phyloP scores from a whole-genome alignment of 2,113 vertebrate genomes.

The Cheirogaleus medius region DNA sequence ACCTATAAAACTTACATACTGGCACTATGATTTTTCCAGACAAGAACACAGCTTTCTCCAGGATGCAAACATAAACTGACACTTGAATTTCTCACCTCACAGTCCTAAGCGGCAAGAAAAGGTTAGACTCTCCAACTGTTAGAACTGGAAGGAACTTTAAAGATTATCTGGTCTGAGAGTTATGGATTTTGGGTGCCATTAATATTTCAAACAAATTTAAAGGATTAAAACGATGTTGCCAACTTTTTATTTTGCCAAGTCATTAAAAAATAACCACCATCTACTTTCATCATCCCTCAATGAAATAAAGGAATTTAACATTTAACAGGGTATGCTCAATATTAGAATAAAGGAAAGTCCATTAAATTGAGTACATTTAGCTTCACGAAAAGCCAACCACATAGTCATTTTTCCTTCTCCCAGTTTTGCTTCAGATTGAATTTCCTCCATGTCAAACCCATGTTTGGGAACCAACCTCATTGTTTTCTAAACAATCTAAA shows the following conservation, averaged over 20 bases:
- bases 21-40: neutral
- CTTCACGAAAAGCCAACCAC: neutral
- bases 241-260: constrained; percentile 39
- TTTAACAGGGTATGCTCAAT: neutral
- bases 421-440: neutral
- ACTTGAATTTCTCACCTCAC: constrained; percentile 51
- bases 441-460: neutral
- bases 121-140: constrained; percentile 7
- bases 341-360: neutral
- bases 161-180: constrained; percentile 23
- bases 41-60: constrained; percentile 11
- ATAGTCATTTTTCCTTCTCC: neutral
- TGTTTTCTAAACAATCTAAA: neutral
- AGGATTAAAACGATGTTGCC: neutral
- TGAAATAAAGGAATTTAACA: neutral
- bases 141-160: neutral
- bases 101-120: constrained; percentile 36
- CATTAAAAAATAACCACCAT: constrained; percentile 11
- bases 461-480: neutral
- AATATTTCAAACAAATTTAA: constrained; percentile 36
- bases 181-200: neutral
- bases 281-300: neutral
- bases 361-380: neutral
- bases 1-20: neutral
- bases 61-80: constrained; percentile 54